Base-by-base conservation (phyloP, 2,888 invertebrate genomes). In the Zygaena filipendulae region DNA sequence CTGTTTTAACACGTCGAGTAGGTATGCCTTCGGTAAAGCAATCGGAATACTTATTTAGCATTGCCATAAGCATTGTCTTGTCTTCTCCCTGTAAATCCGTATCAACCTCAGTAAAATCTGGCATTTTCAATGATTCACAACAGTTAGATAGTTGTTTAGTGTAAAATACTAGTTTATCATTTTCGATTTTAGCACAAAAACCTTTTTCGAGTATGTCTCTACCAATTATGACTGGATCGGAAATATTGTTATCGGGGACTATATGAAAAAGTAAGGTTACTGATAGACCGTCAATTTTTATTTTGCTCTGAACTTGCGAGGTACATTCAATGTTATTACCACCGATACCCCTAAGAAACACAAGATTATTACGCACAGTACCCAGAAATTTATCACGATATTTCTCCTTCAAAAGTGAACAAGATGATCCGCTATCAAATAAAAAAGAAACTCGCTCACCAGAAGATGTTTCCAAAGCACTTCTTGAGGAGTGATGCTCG, bases 381-480 rank as follows among this genome's bases (percentile, higher is more conserved):
- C n/a, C n/a, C n/a, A n/a, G n/a, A n/a, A n/a, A n/a, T n/a, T n/a
- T n/a, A n/a, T 38, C n/a, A n/a, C n/a, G n/a, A n/a, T n/a, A n/a
- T n/a, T n/a, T 36, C 24, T 40, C 30, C 26, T 35, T 44, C 1
- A 45, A 3, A 2, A 43, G 24, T 3, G 45, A 48, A 19, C 45
- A 45, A 14, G 41, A 33, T 2, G 45, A 43, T 7, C 46, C 46
- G 13, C n/a, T 4, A 22, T 38, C 38, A 26, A 40, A 42, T 18
- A 37, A 19, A 35, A 42, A 40, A 5, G 33, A 12, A 11, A 38
- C 24, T 2, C 23, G n/a, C 42, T 42, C 34, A 40, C 42, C 42
- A 5, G 38, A 24, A 8, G 32, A 33, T 27, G 36, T 38, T n/a
- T n/a, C n/a, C 22, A 38, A 23, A 1, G 23, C 27, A 25, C 33